Conservation (phyloP, 64 coral and sea anemone species). For the Anthopleura sola region DNA sequence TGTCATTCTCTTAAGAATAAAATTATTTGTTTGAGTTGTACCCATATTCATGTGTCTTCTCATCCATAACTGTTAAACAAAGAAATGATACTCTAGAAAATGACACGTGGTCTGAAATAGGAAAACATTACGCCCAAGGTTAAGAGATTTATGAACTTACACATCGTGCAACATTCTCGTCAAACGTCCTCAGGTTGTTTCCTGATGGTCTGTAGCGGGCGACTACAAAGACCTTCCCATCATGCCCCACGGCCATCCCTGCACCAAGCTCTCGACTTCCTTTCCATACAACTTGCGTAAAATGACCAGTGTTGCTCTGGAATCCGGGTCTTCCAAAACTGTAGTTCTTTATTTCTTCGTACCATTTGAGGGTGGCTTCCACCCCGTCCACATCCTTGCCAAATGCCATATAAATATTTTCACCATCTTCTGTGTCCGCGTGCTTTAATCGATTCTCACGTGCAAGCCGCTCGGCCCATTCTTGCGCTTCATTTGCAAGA, state of each 20-base stretch:
- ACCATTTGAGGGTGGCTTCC: conserved; percentile 43
- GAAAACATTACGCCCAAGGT: no score
- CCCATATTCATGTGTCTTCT: no score
- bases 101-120: no score
- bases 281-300: conserved; percentile 57
- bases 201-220: conserved; percentile 51
- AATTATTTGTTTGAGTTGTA: no score
- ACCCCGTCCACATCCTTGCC: conserved; percentile 19
- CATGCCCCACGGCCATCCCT: conserved; percentile 42
- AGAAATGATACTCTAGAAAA: no score
- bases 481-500: conserved; percentile 59
- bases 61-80: no score
- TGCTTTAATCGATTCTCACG: conserved; percentile 27
- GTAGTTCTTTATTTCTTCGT: conserved; percentile 52
- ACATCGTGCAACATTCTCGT: conserved; percentile 27
- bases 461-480: conserved; percentile 52
- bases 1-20: no score
- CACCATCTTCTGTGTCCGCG: conserved; percentile 29
- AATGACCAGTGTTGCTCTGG: conserved; percentile 57
- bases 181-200: conserved; percentile 49
- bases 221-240: conserved; percentile 53
- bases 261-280: conserved; percentile 45
- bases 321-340: conserved; percentile 56
- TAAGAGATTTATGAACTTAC: background rate
- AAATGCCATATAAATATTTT: conserved; percentile 52